Evolutionary conservation across 1,140 invertebrate genomes (phyloP).

Genomic region (Drosophila sucinea): DNA sequence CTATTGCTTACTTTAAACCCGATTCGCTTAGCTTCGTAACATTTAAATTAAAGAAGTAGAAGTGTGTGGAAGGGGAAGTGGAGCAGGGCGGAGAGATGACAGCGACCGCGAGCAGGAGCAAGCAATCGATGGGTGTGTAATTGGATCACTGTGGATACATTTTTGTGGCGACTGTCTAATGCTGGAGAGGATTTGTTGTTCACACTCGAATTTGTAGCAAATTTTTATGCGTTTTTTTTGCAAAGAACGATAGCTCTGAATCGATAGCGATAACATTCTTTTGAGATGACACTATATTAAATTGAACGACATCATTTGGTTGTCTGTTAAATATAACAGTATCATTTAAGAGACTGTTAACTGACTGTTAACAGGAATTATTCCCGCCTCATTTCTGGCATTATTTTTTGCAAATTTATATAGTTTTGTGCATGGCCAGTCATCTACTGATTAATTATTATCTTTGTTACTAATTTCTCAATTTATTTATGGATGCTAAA

Average conservation of each 20-base stretch:
- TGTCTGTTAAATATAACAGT: neutral
- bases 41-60: slow-evolving; percentile 43
- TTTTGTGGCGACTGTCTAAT: slow-evolving; percentile 8
- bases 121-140: neutral
- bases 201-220: slow-evolving; percentile 1
- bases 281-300: neutral
- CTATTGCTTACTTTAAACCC: slow-evolving; percentile 49
- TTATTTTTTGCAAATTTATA: slow-evolving; percentile 23
- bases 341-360: slow-evolving; percentile 3
- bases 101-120: slow-evolving; percentile 7
- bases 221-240: slow-evolving; percentile 19
- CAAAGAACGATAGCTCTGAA: slow-evolving; percentile 11
- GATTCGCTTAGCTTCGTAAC: slow-evolving; percentile 65
- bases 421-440: slow-evolving; percentile 6
- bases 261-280: slow-evolving; percentile 1
- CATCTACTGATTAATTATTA: slow-evolving; percentile 2
- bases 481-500: slow-evolving; percentile 55
- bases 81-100: neutral
- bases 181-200: slow-evolving; percentile 11
- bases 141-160: slow-evolving; percentile 13
- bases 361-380: neutral
- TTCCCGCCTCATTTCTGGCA: slow-evolving; percentile 52
- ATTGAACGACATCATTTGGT: neutral
- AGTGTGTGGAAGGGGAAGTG: slow-evolving; percentile 27
- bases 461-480: neutral